Evolutionary conservation across 2,797 vertebrate species (phyloP), one percentile per base, ranked within the genome.

Genomic region (Simalia tracyae): DNA sequence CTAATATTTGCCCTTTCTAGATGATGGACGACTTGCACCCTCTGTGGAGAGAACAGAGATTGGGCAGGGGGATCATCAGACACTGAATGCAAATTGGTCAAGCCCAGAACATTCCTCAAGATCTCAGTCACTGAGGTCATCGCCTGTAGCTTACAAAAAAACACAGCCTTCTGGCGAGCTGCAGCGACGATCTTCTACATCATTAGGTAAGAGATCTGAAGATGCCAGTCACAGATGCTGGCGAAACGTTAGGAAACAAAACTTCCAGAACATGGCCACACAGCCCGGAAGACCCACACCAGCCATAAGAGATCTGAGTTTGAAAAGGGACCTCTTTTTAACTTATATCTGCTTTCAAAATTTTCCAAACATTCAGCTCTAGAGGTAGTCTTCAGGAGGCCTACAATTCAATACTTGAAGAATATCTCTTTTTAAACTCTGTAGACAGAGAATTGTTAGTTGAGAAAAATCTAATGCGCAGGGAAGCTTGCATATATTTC

Each of bases 111-210:
- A 98, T 84, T 93, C 97, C 61, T 93, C 95, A 0, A 96, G 97
- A 81, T 91, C 97, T 68, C 98, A 97, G 26, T 97, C 98, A 84
- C 95, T 97, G 92, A 97, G 97, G 66, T 97, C 97, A 11, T 97
- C 97, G 10, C 97, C 98, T 0, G 95, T 97, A 86, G 92, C 97
- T 0, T 98, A 98, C 92, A 98, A 98, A 94, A 99, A 99, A 89
- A 17, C 68, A 26, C 98, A 97, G 60, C 97, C 98, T 84, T 93
- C 95, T 92, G 96, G 98, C 2, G 98, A 99, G 3, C 97, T 98
- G 50, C 97, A 97, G 90, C 96, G 98, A 94, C 98, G 98, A 42
- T 98, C 98, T 22, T 99, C 99, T 84, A 93, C 97, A 0, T 96
- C 97, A 3, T 98, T 99, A 31, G 99, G 99, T 99, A 98, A 96